Evolutionary conservation across 2,113 vertebrate species (phyloP), one percentile per base, ranked within the genome.

Genomic region (Nansenia antarctica): DNA sequence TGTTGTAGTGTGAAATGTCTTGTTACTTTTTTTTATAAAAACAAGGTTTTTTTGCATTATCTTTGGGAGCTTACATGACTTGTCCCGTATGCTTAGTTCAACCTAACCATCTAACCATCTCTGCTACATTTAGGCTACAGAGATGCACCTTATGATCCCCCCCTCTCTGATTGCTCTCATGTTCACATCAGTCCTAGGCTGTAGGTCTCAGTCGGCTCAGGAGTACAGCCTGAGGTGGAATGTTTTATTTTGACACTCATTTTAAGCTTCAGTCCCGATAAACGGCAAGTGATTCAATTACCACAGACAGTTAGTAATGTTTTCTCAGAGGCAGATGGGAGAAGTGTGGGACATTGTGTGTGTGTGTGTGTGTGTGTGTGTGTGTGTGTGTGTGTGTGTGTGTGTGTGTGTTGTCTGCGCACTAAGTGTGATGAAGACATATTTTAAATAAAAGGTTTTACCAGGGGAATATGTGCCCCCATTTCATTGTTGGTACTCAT

Each of bases 311-410:
- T 18, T 42, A 15, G 14, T 42, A 15, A 42, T 42, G 1, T 18
- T 18, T 15, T 18, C 15, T 15, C 3, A 42, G 39, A 42, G 14
- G 14, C 39, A 5, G 15, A 42, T 42, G 12, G 49, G 35, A 79
- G 69, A 2, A 31, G 26, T 47, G 63, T n/a, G 57, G n/a, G n/a
- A n/a, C n/a, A n/a, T n/a, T 12, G n/a, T 67, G 24, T 20, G 53
- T n/a, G 31, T 62, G 31, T 18, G 12, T 54, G 67, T 34, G 26
- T 62, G 29, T 62, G 30, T 54, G 45, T 78, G n/a, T 62, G 53
- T 57, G 47, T 62, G 45, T 29, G 37, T 32, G 57, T 34, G 14
- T 68, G 53, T n/a, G 37, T 63, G 22, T 63, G 18, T 63, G 34
- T 15, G 5, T 24, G 61, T 42, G 35, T 47, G 39, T 64, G 20